Percentiles rank a stretch among this genome's conserved stretches.
Evolutionary conservation across 1,140 invertebrate genomes (phyloP).

Genomic region (Manduca sexta): DNA sequence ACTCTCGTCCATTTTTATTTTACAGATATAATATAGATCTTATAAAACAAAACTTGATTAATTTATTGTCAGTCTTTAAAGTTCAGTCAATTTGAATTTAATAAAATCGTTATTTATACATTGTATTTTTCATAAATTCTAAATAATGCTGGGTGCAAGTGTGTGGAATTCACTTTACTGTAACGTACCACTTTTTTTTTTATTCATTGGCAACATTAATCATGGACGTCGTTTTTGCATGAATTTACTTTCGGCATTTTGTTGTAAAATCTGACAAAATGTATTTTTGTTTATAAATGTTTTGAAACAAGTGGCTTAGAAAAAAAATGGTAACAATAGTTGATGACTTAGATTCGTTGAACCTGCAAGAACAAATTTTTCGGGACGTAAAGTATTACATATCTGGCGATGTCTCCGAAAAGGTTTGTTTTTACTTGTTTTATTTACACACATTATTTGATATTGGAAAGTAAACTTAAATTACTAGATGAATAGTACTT

Average conservation of each 20-base stretch:
- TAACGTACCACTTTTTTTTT: slow-evolving; percentile 7
- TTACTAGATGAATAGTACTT: too few species aligned
- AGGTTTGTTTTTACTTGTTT: slow-evolving; percentile 72
- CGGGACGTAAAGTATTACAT: slow-evolving; percentile 81
- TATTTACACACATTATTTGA: neutral
- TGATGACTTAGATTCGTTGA: slow-evolving; percentile 70
- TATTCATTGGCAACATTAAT: slow-evolving; percentile 31
- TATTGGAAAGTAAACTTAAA: too few species aligned
- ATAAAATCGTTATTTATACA: too few species aligned
- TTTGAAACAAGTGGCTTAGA: slow-evolving; percentile 34
- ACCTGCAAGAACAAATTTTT: slow-evolving; percentile 72
- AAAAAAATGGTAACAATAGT: slow-evolving; percentile 72
- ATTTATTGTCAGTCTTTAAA: too few species aligned
- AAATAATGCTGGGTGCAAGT: too few species aligned
- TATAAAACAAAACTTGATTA: too few species aligned
- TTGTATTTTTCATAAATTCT: too few species aligned
- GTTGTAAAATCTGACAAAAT: slow-evolving; percentile 43
- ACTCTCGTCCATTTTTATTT: too few species aligned
- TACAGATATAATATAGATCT: too few species aligned
- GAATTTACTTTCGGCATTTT: slow-evolving; percentile 42
- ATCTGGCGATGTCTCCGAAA: slow-evolving; percentile 79
- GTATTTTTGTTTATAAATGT: slow-evolving; percentile 20
- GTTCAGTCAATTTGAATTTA: too few species aligned
- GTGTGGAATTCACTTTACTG: too few species aligned
- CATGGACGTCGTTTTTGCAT: slow-evolving; percentile 55